Evolutionary conservation across 1,140 invertebrate genomes (phyloP), one percentile per base, ranked within the genome.

Genomic region (Scylla paramamosain): DNA sequence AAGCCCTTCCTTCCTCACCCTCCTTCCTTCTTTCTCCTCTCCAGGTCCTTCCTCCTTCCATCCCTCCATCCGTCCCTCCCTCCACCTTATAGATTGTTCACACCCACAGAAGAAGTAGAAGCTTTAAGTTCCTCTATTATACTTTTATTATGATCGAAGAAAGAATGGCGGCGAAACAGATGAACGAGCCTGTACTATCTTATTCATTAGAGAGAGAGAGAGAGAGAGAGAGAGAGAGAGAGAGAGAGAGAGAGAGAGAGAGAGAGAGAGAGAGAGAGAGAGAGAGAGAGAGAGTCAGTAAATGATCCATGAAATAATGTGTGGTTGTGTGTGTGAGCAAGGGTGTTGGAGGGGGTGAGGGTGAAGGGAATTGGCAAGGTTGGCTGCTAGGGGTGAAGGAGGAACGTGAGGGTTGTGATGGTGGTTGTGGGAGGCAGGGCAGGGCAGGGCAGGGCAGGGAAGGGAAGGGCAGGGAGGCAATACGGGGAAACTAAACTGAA

Each of bases 231-330:
- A 48, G 87, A 48, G 46, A 88, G 87, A 88, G 46, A 48, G 46
- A 48, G 32, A 88, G 46, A 88, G 87, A 48, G 87, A 88, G 46
- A 48, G 46, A 48, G 87, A 48, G 46, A 88, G 32, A 48, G 87
- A 88, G 87, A 88, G 46, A 88, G 87, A 88, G 87, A 88, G 87
- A 48, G 87, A 88, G 45, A 46, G 45, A 46, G 86, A 25, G 45
- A 29, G 31, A 25, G 10, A 29, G 86, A 29, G 45, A 20, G 86
- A 88, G 12, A 88, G 86, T 20, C n/a, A 48, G 67, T 77, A n/a
- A 77, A 77, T 77, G 67, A 77, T 77, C 67, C 67, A 77, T 77
- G 67, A 77, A 77, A 77, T 77, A 77, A 77, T 77, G 67, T 77
- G 67, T 77, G 67, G 67, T n/a, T 77, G 67, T 77, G 67, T 77